These are phyloP conservation scores for Medauroidea extradentata DNA, from an alignment of 1,140 invertebrate species.

Conservation along the genomic window DNA sequence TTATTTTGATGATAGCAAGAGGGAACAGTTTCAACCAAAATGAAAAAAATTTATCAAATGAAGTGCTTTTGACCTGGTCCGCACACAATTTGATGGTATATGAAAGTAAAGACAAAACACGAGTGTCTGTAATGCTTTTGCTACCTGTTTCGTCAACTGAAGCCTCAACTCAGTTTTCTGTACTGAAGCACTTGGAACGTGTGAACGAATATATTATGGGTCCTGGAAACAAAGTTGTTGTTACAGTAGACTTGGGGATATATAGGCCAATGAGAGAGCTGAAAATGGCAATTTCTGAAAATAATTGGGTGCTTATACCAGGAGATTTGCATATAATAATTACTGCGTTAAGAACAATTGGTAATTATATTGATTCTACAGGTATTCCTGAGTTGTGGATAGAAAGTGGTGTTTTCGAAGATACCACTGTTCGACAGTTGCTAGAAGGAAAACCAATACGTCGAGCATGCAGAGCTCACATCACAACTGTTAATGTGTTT, in stretches of 20 bases:
- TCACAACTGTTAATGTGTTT: no score
- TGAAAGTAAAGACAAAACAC: constrained; percentile 1
- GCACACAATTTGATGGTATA: constrained; percentile 2
- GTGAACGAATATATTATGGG: constrained; percentile 4
- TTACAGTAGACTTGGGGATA: neutral
- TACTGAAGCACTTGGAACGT: neutral
- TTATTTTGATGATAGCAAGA: neutral
- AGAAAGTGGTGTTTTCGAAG: no score
- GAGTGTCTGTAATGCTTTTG: constrained; percentile 1
- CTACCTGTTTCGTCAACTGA: constrained; percentile 1
- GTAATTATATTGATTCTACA: neutral
- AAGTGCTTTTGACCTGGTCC: constrained; percentile 5
- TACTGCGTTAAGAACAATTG: neutral
- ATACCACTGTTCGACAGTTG: no score
- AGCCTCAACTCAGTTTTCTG: constrained; percentile 2
- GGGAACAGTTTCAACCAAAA: neutral
- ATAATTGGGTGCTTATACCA: constrained; percentile 5
- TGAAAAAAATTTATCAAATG: neutral
- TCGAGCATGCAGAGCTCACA: no score
- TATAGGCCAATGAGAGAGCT: neutral
- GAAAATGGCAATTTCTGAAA: neutral
- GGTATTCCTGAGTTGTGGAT: constrained; percentile 9
- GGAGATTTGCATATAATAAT: constrained; percentile 8
- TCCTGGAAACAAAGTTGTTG: neutral
- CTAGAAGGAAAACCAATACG: no score